A percentile compares a stretch with the other conserved stretches of the same genome.
Conservation (phyloP, 2,797 vertebrate species). For the Ptychadena robeensis region DNA sequence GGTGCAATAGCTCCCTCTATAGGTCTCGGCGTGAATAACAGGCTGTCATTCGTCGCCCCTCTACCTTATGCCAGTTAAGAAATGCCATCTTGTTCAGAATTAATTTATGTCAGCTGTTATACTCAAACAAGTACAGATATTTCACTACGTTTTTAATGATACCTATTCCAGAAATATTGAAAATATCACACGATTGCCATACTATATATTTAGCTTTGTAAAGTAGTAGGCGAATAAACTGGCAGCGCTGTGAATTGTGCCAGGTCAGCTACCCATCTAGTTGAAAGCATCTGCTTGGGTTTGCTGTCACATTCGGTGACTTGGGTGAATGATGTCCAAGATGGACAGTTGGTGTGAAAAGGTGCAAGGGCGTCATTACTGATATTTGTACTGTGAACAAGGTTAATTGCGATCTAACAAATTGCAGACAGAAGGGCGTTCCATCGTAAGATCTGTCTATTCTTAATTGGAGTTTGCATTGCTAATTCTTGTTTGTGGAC, state of each 20-base stretch:
- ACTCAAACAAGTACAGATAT: neutral
- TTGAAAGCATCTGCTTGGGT: neutral
- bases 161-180: neutral
- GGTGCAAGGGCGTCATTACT: constrained; percentile 46
- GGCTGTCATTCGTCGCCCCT: neutral
- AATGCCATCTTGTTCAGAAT: neutral
- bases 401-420: constrained; percentile 60
- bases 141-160: neutral
- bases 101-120: neutral
- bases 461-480: constrained; percentile 46
- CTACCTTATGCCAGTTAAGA: neutral
- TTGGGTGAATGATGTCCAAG: constrained; percentile 8
- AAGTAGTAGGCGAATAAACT: neutral
- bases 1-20: constrained; percentile 83
- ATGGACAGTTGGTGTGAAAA: constrained; percentile 35
- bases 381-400: constrained; percentile 47
- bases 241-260: neutral
- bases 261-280: neutral
- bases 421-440: constrained; percentile 56
- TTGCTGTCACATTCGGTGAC: constrained; percentile 7
- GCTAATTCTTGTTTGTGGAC: constrained; percentile 56
- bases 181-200: neutral
- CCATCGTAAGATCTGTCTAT: constrained; percentile 2
- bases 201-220: neutral
- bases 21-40: constrained; percentile 55